Conservation (phyloP, 2,888 invertebrate species). For the Cordilura impudica region DNA sequence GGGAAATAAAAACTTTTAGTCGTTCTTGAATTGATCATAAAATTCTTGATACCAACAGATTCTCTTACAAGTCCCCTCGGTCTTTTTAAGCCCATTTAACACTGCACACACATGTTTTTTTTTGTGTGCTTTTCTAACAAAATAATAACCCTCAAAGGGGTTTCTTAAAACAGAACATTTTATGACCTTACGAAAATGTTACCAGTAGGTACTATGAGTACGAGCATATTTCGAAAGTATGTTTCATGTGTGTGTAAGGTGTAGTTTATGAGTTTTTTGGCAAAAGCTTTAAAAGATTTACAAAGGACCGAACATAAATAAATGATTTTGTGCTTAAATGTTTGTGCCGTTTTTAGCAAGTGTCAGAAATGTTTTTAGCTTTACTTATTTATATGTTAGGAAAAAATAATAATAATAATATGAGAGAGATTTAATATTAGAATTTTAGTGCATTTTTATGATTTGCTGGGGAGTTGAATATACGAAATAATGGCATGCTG, state of each 20-base stretch:
- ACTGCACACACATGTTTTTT: constrained; percentile 11
- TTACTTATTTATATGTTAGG: too few relatives aligned
- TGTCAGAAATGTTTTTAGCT: neutral
- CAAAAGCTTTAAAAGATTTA: constrained; percentile 18
- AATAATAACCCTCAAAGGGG: constrained; percentile 37
- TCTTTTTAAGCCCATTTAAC: neutral
- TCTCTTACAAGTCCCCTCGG: neutral
- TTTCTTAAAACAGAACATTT: constrained; percentile 16
- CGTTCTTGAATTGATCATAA: neutral
- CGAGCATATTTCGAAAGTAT: neutral
- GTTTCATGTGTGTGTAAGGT: constrained; percentile 15
- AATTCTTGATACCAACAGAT: neutral
- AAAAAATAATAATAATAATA: neutral
- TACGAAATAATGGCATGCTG: too few relatives aligned
- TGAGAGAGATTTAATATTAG: constrained; percentile 16
- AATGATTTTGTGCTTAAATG: constrained; percentile 12
- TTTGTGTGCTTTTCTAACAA: too few relatives aligned
- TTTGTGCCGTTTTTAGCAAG: neutral
- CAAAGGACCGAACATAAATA: neutral
- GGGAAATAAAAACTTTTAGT: neutral
- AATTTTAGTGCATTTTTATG: constrained; percentile 51
- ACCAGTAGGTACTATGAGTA: too few relatives aligned
- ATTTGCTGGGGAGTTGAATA: constrained; percentile 36
- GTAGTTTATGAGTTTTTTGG: constrained; percentile 29
- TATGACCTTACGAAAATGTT: neutral